A percentile compares a stretch with the other conserved stretches of the same genome.
Conservation (phyloP, 2,113 vertebrate genomes). For the Apteryx owenii region DNA sequence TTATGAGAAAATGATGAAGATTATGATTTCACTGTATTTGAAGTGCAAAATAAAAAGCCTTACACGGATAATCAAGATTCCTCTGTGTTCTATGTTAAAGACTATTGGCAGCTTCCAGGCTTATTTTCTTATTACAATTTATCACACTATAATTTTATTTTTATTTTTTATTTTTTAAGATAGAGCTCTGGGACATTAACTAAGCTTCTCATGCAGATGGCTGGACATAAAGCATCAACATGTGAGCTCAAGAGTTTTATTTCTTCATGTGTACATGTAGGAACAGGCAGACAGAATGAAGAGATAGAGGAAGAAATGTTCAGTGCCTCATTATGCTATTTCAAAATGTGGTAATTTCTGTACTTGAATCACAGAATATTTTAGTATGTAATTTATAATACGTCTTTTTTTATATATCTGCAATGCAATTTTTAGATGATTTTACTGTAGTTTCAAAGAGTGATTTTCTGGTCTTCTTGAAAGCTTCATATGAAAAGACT, state of each 20-base stretch:
- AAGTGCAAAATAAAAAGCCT: conserved; percentile 12
- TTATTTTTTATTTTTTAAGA: background rate
- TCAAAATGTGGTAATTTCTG: background rate
- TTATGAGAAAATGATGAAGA: conserved; percentile 17
- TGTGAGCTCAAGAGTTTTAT: background rate
- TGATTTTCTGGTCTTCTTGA: background rate
- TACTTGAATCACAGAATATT: background rate
- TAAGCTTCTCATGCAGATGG: background rate
- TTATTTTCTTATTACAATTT: background rate
- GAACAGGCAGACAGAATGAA: background rate
- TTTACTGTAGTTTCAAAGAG: background rate
- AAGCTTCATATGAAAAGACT: background rate
- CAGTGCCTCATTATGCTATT: background rate
- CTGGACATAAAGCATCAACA: background rate
- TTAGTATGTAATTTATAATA: background rate
- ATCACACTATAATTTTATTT: background rate
- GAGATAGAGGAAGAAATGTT: background rate
- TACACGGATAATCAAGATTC: background rate
- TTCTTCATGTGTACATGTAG: background rate
- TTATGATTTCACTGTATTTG: conserved; percentile 32
- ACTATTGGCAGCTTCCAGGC: background rate
- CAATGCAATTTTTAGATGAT: background rate
- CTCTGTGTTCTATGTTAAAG: background rate
- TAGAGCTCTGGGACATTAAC: background rate
- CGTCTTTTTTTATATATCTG: background rate